Conservation (phyloP, 1,140 invertebrate genomes). For the Aricia agestis region DNA sequence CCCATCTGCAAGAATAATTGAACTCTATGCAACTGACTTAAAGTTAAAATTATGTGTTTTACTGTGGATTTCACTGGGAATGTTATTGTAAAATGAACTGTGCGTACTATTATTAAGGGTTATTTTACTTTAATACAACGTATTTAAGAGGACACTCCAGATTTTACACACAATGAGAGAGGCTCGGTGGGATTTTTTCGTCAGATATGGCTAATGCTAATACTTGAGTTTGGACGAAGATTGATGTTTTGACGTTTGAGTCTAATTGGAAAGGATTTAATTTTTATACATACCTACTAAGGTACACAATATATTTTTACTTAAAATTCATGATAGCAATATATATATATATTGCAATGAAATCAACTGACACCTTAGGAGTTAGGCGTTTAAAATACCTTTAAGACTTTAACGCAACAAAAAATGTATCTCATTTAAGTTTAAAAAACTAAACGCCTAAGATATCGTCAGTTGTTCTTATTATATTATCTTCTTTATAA, state of each 20-base stretch:
- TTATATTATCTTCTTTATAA: too few relatives aligned
- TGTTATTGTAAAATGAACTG: constrained; percentile 27
- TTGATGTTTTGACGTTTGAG: constrained; percentile 33
- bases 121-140: constrained; percentile 25
- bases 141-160: constrained; percentile 38
- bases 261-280: constrained; percentile 39
- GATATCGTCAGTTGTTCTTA: too few relatives aligned
- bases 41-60: constrained; percentile 25
- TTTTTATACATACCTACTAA: not conserved
- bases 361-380: too few relatives aligned
- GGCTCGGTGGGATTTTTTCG: constrained; percentile 43
- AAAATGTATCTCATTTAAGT: too few relatives aligned
- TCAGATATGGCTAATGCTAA: constrained; percentile 47
- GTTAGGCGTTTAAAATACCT: too few relatives aligned
- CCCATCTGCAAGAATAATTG: constrained; percentile 29
- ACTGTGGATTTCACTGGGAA: not conserved
- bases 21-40: constrained; percentile 17
- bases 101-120: constrained; percentile 20
- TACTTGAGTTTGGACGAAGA: constrained; percentile 42
- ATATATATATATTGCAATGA: too few relatives aligned
- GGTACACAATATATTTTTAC: not conserved
- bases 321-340: too few relatives aligned
- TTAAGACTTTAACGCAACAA: too few relatives aligned
- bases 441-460: too few relatives aligned
- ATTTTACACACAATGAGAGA: constrained; percentile 56